A percentile compares a stretch with the other conserved stretches of the same genome.
Evolutionary conservation across 2,113 vertebrate species (phyloP).

Genomic region (Neolamprologus ventralis): DNA sequence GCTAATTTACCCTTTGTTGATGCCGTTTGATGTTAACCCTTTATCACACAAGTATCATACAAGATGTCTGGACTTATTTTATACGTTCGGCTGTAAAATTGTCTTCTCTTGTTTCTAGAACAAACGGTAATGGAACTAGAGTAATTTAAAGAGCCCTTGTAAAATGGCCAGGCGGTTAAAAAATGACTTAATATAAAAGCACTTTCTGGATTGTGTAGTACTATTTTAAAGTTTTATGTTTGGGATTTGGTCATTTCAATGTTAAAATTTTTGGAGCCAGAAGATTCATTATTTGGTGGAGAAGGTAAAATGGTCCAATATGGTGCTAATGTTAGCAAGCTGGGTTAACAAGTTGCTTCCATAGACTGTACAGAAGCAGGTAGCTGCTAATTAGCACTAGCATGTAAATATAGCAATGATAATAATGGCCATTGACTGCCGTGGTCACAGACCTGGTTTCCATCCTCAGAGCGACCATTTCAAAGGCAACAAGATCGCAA

Average conservation of each 20-base stretch:
- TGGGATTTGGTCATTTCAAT: background rate
- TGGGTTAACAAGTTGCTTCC: background rate
- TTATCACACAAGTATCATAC: background rate
- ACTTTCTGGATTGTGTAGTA: background rate
- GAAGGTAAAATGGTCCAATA: background rate
- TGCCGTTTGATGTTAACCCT: background rate
- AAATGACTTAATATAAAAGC: background rate
- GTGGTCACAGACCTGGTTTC: background rate
- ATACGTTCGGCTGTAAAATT: rapidly evolving
- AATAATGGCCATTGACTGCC: rapidly evolving
- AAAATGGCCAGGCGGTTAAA: background rate
- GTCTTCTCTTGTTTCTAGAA: background rate
- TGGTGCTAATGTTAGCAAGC: background rate
- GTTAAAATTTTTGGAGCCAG: rapidly evolving
- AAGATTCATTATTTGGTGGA: background rate
- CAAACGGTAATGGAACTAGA: background rate
- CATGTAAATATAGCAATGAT: background rate
- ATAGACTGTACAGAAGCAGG: background rate
- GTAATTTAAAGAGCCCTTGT: background rate
- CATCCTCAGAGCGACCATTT: background rate
- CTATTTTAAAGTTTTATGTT: background rate
- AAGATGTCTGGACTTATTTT: rapidly evolving
- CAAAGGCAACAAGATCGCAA: background rate
- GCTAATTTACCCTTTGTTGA: background rate
- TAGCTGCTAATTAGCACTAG: background rate